phyloP scores from a whole-genome alignment of 2,888 invertebrate species.

The Zeuzera pyrina region DNA sequence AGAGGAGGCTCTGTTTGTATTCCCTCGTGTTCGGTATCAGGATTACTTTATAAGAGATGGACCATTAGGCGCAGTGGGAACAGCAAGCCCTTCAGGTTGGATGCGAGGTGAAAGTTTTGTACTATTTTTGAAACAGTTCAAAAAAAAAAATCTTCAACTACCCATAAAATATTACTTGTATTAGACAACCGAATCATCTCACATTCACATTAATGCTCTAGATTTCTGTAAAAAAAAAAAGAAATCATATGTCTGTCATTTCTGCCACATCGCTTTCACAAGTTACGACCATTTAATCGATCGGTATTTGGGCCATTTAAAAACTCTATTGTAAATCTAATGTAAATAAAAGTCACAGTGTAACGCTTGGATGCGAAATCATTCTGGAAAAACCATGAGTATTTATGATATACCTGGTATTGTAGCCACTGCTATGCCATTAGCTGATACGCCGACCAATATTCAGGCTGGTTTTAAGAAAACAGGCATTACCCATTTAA shows the following conservation, averaged over 20 bases:
- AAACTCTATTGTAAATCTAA: no score
- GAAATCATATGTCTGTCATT: neutral
- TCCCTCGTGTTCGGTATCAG: conserved; percentile 11
- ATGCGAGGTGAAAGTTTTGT: conserved; percentile 12
- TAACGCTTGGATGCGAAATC: no score
- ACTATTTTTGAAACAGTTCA: conserved; percentile 12
- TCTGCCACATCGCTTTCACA: no score
- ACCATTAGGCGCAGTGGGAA: conserved; percentile 12
- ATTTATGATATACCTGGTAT: no score
- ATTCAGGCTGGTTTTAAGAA: no score
- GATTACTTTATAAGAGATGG: conserved; percentile 15
- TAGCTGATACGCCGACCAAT: conserved; percentile 6
- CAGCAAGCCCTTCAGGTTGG: conserved; percentile 13
- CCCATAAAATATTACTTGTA: conserved; percentile 3
- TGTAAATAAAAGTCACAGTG: no score
- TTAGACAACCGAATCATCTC: neutral
- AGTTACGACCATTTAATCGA: no score
- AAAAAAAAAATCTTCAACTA: conserved; percentile 6
- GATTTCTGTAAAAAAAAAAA: neutral
- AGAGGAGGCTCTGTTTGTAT: conserved; percentile 7
- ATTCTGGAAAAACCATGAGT: no score
- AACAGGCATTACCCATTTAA: conserved; percentile 1
- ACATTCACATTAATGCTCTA: neutral
- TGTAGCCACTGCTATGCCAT: conserved; percentile 5
- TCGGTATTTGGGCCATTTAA: no score